A percentile compares a stretch with the other conserved stretches of the same genome.
These are phyloP conservation scores for Dryomyza anilis DNA, from an alignment of 2,888 invertebrate species.

Conservation along the genomic window DNA sequence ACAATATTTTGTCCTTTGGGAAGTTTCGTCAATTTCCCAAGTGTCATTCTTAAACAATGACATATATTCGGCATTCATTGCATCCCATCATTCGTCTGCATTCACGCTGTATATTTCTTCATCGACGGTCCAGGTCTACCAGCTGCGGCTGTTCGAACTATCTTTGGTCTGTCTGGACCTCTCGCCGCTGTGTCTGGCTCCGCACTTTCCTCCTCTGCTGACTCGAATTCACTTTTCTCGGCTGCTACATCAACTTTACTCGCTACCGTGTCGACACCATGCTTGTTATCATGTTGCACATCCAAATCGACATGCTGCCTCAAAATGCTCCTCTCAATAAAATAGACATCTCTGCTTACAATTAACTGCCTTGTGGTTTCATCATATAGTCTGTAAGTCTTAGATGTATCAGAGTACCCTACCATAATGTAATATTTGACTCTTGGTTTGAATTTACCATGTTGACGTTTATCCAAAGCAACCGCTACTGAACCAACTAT, in stretches of 20 bases:
- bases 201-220: too few relatives aligned
- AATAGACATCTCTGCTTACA: neutral
- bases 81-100: too few relatives aligned
- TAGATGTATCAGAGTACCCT: neutral
- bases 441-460: neutral
- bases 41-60: too few relatives aligned
- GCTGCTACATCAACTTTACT: neutral
- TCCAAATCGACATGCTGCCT: neutral
- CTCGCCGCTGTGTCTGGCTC: neutral
- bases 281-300: slow-evolving; percentile 2
- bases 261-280: slow-evolving; percentile 1
- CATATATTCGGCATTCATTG: too few relatives aligned
- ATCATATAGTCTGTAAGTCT: neutral
- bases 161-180: neutral
- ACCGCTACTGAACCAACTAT: slow-evolving; percentile 25
- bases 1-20: too few relatives aligned
- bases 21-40: too few relatives aligned
- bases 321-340: neutral
- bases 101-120: too few relatives aligned
- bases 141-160: neutral
- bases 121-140: too few relatives aligned
- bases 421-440: neutral
- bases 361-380: neutral
- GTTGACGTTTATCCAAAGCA: neutral
- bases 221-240: neutral